Evolutionary conservation across 2,113 vertebrate species (phyloP).

Genomic region (Sebastes fasciatus): DNA sequence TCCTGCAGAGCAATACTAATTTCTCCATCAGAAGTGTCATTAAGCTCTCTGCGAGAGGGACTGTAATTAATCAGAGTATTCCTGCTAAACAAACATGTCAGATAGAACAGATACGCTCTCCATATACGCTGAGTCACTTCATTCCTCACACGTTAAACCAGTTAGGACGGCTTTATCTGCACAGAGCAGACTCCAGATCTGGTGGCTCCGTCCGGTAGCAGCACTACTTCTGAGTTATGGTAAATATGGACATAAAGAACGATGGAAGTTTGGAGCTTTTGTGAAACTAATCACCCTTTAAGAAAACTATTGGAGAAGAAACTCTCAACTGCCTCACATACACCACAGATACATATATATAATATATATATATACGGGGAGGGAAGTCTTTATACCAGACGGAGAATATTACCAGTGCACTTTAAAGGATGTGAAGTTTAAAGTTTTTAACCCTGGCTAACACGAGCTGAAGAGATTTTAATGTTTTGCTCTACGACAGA

Average conservation of each 20-base stretch:
- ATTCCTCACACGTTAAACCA: conserved; percentile 23
- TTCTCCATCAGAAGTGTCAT: conserved; percentile 64
- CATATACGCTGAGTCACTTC: conserved; percentile 17
- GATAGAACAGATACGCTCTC: conserved; percentile 34
- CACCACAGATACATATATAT: background rate
- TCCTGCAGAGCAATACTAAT: conserved; percentile 62
- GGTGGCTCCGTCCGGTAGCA: background rate
- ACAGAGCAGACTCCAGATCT: background rate
- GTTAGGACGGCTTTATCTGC: conserved; percentile 10
- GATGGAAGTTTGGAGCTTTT: background rate
- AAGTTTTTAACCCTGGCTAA: background rate
- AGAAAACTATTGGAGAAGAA: background rate
- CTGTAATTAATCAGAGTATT: conserved; percentile 53
- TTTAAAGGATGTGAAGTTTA: background rate
- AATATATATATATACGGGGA: no score
- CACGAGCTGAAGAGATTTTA: background rate
- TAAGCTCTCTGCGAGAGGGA: conserved; percentile 49
- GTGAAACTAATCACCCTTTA: background rate
- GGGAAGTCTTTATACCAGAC: background rate
- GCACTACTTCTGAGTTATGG: background rate
- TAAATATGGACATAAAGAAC: background rate
- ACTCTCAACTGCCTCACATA: background rate
- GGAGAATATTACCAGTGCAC: background rate
- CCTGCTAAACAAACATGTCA: conserved; percentile 62
- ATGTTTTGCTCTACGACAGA: no score